Evolutionary conservation across 2,888 invertebrate genomes (phyloP).

Genomic region (Pecten maximus): DNA sequence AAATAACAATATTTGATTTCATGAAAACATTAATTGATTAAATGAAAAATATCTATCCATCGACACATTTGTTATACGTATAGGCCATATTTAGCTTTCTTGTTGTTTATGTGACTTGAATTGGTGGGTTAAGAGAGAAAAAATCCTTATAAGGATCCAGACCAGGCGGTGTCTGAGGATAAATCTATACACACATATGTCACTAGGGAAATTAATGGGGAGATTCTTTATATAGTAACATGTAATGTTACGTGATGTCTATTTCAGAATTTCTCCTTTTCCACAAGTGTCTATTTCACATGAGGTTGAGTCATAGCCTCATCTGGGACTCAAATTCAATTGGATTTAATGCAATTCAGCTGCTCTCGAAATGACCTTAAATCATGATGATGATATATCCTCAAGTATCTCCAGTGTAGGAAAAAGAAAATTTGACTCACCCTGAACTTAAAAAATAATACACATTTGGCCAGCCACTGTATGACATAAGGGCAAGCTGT

Average conservation of each 20-base stretch:
- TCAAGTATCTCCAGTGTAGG: not conserved
- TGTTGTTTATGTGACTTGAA: too few species aligned
- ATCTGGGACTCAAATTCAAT: slow-evolving; percentile 23
- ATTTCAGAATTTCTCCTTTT: not conserved
- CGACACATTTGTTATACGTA: too few species aligned
- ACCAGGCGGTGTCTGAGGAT: too few species aligned
- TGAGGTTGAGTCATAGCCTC: not conserved
- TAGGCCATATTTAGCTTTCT: too few species aligned
- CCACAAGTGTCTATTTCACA: slow-evolving; percentile 3
- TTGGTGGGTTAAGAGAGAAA: too few species aligned
- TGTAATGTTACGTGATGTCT: not conserved
- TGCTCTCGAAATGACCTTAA: not conserved
- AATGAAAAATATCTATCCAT: too few species aligned
- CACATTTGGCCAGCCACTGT: not conserved
- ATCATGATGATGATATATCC: not conserved
- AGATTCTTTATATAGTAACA: too few species aligned
- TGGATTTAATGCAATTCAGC: not conserved
- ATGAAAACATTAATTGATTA: too few species aligned
- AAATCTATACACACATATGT: too few species aligned
- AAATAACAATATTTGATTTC: too few species aligned
- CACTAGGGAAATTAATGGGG: too few species aligned
- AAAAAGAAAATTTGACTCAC: not conserved
- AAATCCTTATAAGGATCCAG: too few species aligned
- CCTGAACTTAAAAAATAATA: not conserved
- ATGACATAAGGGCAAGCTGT: not conserved